Evolutionary conservation across 2,888 invertebrate species (phyloP).

Genomic region (Leptopilina myrica): DNA sequence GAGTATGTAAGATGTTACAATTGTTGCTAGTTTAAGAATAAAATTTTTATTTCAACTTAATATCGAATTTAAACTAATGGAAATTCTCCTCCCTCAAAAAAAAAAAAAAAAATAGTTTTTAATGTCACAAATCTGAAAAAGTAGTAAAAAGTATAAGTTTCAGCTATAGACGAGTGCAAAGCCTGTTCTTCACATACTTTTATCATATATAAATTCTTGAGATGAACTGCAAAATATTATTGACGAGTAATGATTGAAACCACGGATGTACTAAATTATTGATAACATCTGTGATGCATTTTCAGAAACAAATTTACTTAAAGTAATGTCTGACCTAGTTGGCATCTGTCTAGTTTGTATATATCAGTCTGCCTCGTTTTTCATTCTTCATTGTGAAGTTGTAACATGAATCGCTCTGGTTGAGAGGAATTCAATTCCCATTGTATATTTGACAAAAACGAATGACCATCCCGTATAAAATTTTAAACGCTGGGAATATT

Average conservation of each 20-base stretch:
- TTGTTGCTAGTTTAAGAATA: too few species aligned
- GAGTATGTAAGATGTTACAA: too few species aligned
- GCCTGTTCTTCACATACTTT: too few species aligned
- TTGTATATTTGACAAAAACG: slow-evolving; percentile 33
- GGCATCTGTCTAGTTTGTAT: slow-evolving; percentile 11
- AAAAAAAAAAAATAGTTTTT: too few species aligned
- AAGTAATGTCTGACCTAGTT: slow-evolving; percentile 29
- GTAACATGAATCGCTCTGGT: slow-evolving; percentile 30
- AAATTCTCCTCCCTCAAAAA: too few species aligned
- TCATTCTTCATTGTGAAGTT: slow-evolving; percentile 22
- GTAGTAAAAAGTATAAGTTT: too few species aligned
- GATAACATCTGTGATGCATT: not conserved
- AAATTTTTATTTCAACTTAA: too few species aligned
- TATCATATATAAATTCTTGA: too few species aligned
- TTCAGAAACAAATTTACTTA: not conserved
- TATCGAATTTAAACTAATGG: too few species aligned
- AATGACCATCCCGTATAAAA: not conserved
- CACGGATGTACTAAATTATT: not conserved
- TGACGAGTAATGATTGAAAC: not conserved
- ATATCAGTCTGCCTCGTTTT: slow-evolving; percentile 1
- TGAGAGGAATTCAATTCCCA: slow-evolving; percentile 29
- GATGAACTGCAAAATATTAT: not conserved
- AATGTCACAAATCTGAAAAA: too few species aligned
- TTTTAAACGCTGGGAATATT: slow-evolving; percentile 2
- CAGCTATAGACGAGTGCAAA: too few species aligned